Evolutionary conservation across 2,113 vertebrate species (phyloP), one percentile per base, ranked within the genome.

Genomic region (Orientallactaga bullata): DNA sequence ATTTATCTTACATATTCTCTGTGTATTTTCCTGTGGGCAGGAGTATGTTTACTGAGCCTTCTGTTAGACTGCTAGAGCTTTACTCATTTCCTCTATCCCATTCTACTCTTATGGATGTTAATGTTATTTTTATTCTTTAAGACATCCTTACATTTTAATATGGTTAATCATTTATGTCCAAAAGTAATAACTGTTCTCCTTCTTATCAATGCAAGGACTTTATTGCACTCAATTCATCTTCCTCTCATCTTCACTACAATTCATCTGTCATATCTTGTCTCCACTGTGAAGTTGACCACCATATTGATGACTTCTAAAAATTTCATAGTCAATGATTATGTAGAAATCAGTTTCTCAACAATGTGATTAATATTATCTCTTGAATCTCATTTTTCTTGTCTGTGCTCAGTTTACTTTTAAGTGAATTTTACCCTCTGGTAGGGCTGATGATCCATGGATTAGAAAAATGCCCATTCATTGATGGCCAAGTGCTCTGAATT

Each of bases 361-460:
- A 2, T 30, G 61, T 88, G 5, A 68, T 39, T 83, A 61, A 1
- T 20, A 0, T 55, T 42, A 17, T 24, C 24, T 90, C 16, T 78
- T 88, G 39, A 3, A 91, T 39, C 21, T 82, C 81, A 78, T 26
- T 78, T 89, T 28, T 83, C 88, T 78, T 55, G 80, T 68, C 24
- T 78, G 5, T 21, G 13, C 73, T 85, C 21, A 68, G 13, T 63
- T 58, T 69, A 91, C 15, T 87, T 55, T 74, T 37, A 42, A 73
- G 61, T 35, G 68, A 47, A 39, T 68, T 39, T 24, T 71, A 79
- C 87, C 32, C 3, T 69, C 65, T 37, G 21, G 13, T 72, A 23
- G 16, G 3, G 20, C 15, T 7, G 7, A 37, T 82, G 47, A 77
- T 17, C 24, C n/a, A 26, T 55, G 7, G 39, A 26, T 63, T 81